Conservation (phyloP, 2,888 invertebrate genomes). For the Lepidocyrtoides sp. region DNA sequence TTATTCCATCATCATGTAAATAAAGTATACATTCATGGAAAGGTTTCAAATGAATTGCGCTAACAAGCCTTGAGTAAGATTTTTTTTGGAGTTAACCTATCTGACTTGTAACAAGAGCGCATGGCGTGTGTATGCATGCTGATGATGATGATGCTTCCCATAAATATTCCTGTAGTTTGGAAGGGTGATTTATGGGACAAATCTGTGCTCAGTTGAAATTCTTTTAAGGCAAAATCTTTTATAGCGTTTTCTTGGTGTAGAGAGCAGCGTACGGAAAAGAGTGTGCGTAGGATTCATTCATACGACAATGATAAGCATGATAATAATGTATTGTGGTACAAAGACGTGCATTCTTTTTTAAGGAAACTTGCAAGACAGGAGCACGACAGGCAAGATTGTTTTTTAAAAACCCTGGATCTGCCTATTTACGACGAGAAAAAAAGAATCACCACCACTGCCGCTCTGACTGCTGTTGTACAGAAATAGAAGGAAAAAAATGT, state of each 20-base stretch:
- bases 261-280: not conserved
- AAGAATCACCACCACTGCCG: not conserved
- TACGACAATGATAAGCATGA: not conserved
- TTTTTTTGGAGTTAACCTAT: slow-evolving; percentile 60
- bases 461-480: not conserved
- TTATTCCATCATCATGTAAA: slow-evolving; percentile 44
- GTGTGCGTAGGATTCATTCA: slow-evolving; percentile 56
- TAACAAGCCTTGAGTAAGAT: slow-evolving; percentile 59
- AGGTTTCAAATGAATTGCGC: slow-evolving; percentile 54
- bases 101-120: slow-evolving; percentile 58
- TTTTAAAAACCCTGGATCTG: slow-evolving; percentile 50
- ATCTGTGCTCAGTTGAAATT: slow-evolving; percentile 62
- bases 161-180: slow-evolving; percentile 72
- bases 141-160: slow-evolving; percentile 59
- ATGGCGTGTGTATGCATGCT: slow-evolving; percentile 44
- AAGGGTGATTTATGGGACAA: slow-evolving; percentile 75
- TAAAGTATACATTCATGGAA: slow-evolving; percentile 36
- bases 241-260: not conserved
- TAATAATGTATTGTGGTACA: not conserved
- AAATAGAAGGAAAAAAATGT: not conserved
- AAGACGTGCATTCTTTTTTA: slow-evolving; percentile 26
- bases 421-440: slow-evolving; percentile 8
- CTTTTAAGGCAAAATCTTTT: slow-evolving; percentile 34
- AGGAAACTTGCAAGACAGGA: slow-evolving; percentile 61
- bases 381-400: slow-evolving; percentile 44